These are phyloP conservation scores for Callionymus lyra DNA, from an alignment of 2,113 vertebrate species.

Conservation along the genomic window DNA sequence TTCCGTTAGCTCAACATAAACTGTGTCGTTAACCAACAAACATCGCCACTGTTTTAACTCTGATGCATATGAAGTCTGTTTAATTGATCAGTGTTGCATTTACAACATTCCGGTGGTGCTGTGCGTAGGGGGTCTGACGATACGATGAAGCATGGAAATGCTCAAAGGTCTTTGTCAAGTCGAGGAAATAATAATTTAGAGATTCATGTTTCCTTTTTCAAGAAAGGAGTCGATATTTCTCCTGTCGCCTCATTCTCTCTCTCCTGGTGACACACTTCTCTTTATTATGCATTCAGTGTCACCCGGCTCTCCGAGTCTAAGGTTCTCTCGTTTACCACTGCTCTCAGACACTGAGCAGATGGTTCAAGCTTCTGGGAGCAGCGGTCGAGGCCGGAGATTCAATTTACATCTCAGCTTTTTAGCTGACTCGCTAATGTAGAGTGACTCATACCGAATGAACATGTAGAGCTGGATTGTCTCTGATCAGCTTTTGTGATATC, in stretches of 20 bases:
- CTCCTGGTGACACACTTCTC: slow-evolving; percentile 12
- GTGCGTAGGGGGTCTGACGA: background rate
- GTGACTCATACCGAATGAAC: slow-evolving; percentile 16
- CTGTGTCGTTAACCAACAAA: too few relatives aligned
- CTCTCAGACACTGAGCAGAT: slow-evolving; percentile 43
- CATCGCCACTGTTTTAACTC: too few relatives aligned
- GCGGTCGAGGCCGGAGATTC: slow-evolving; percentile 38
- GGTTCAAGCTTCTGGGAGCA: slow-evolving; percentile 39
- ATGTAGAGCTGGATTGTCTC: slow-evolving; percentile 4
- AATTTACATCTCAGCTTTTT: slow-evolving; percentile 40
- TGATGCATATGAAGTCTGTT: too few relatives aligned
- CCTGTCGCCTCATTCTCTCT: slow-evolving; percentile 9
- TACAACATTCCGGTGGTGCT: too few relatives aligned
- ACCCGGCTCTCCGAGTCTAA: slow-evolving; percentile 27
- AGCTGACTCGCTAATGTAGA: slow-evolving; percentile 28
- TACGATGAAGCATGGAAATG: too few relatives aligned
- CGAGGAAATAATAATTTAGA: slow-evolving; percentile 16
- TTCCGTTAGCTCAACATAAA: too few relatives aligned
- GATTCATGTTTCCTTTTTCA: background rate
- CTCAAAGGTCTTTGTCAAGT: too few relatives aligned
- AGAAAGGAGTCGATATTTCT: slow-evolving; percentile 5
- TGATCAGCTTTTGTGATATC: too few relatives aligned
- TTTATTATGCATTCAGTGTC: slow-evolving; percentile 35
- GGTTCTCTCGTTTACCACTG: slow-evolving; percentile 26
- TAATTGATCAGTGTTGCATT: too few relatives aligned